Base-by-base conservation (phyloP, 2,888 invertebrate species). In the Orthosia gothica region DNA sequence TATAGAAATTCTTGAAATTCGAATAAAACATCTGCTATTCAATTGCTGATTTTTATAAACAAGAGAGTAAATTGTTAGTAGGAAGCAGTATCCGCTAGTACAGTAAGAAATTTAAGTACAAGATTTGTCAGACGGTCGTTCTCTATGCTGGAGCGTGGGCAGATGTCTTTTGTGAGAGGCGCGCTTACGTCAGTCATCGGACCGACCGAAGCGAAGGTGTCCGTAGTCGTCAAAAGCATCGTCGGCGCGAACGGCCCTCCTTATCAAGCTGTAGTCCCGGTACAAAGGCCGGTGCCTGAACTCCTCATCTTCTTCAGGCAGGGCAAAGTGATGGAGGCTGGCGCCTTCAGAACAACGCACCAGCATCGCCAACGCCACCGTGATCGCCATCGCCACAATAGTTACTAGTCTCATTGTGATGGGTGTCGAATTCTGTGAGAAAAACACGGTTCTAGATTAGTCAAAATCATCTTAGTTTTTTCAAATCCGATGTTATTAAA, bases 151-250 rank as follows among this genome's bases (percentile, higher is more conserved):
- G 62, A 66, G 72, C 26, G 73, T 68, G 55, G 83, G 74, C 66
- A 71, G 79, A 26, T 85, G 82, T 86, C 87, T 86, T 72, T 79
- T 83, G 70, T 81, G 82, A 76, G 89, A 40, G 55, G 71, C 68
- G 71, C 68, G 86, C 75, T 83, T 81, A 78, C 85, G 95, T 95
- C 95, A 95, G 89, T 95, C 94, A 50, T 96, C 96, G 72, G 97
- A 97, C 79, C 98, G 96, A 16, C 98, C 98, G 88, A 98, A 98
- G 79, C 98, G 94, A 95, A 98, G 96, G 87, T 98, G 98, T 2
- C 98, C 98, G 86, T 98, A 98, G 90, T 98, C 98, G 83, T 98
- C 98, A 84, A 98, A 98, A 26, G 97, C 96, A 76, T 98, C 97
- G 55, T 97, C 97, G 2, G 97, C 96, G 86, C 94, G 90, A 3